These are phyloP conservation scores for Myocastor coypus DNA, from an alignment of 2,113 vertebrate species.

Conservation along the genomic window DNA sequence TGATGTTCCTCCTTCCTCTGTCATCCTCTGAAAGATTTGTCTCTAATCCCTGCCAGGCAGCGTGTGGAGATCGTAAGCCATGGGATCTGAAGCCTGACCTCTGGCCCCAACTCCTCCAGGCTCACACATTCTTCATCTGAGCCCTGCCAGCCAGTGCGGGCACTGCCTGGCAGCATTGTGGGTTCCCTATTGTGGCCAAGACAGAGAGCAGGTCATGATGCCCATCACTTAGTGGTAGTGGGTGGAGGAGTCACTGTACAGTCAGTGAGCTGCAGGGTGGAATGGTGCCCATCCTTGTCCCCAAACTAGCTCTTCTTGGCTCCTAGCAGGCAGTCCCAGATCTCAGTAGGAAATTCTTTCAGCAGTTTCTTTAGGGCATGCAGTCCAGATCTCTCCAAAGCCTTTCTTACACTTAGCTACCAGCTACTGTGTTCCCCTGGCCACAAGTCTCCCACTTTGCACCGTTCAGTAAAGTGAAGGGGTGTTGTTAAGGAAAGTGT, in stretches of 20 bases:
- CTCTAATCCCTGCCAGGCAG: not conserved
- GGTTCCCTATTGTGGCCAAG: slow-evolving; percentile 57
- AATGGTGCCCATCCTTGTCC: not conserved
- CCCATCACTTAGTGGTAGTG: slow-evolving; percentile 7
- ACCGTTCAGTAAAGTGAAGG: not conserved
- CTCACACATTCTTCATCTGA: not conserved
- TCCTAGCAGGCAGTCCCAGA: not conserved
- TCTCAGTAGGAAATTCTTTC: not conserved
- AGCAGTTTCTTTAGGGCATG: not conserved
- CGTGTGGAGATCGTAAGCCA: not conserved
- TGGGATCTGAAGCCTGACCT: slow-evolving; percentile 26
- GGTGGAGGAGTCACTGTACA: slow-evolving; percentile 39
- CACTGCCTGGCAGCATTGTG: slow-evolving; percentile 72
- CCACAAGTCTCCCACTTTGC: not conserved
- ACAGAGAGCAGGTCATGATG: slow-evolving; percentile 67
- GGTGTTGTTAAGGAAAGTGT: not conserved
- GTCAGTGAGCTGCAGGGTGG: not conserved
- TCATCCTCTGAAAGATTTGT: not conserved
- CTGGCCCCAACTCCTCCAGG: not conserved
- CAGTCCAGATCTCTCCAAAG: not conserved
- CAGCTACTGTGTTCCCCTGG: not conserved
- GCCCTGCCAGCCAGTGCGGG: slow-evolving; percentile 45
- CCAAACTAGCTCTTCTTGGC: slow-evolving; percentile 7
- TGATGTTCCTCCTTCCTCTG: not conserved
- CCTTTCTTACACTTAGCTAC: not conserved